Base-by-base conservation (phyloP, 2,113 vertebrate species). In the Psittacula cyanocephala region DNA sequence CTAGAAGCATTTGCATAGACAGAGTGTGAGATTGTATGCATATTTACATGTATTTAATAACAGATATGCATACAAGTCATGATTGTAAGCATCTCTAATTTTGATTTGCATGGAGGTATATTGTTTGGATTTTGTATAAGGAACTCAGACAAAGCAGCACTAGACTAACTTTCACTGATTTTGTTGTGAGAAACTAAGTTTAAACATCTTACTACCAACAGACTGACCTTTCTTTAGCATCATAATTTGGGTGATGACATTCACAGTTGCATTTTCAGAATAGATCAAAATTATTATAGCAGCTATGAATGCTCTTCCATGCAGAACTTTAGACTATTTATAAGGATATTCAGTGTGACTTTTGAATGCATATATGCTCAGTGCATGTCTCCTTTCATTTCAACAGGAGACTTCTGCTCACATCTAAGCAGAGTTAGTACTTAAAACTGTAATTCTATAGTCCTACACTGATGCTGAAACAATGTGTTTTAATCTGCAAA, bases 401-500 rank as follows among this genome's bases (percentile, higher is more conserved):
- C 44, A 76, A 3, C 17, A 53, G 18, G 2, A 25, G 41, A 6
- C 19, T 49, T 53, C 3, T 59, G n/a, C 22, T 13, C 13, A 5
- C 28, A n/a, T n/a, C 22, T 65, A 37, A 82, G 23, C 15, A 81
- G 50, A 93, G 31, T 65, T 60, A 62, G 9, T 60, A 43, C 14
- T 72, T 57, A 50, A 11, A 80, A 55, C 13, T 67, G 59, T 74
- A 63, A 80, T 77, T 89, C 77, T 77, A 15, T 65, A 74, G 46
- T 35, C 50, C 14, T 89, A 31, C 31, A 33, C 16, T 77, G 70
- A 41, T 50, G 59, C 24, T 59, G 81, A 95, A 93, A 93, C 78
- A 81, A 81, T 49, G 31, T 69, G 5, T 81, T 91, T 41, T 88
- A 80, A 94, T 94, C 77, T 95, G 76, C 62, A 91, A 91, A 93